Base-by-base conservation (phyloP, 2,113 vertebrate species). In the Marmota flaviventris region DNA sequence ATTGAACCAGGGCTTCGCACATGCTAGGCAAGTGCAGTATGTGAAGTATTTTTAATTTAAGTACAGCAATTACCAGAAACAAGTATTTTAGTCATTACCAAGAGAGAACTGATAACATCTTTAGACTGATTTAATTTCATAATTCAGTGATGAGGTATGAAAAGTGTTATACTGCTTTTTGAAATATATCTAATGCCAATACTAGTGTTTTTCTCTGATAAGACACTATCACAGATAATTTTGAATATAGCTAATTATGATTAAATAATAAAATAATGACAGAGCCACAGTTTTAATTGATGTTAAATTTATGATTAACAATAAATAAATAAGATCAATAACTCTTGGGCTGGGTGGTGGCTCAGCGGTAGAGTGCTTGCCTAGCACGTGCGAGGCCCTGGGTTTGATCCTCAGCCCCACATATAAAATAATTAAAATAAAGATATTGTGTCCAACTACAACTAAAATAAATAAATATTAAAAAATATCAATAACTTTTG, bases 111-210 rank as follows among this genome's bases (percentile, higher is more conserved):
- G 20, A 20, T 70, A 67, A n/a, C 25, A 83, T 86, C 53, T 48
- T 91, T 84, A 93, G 76, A 89, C 75, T 53, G 84, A 61, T 61
- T 77, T 94, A 27, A 88, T 81, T 84, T 48, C 4, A 11, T 85
- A 22, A n/a, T 5, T 81, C 32, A 63, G 45, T 45, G 58, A 45
- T 86, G 37, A 89, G 32, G 29, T 87, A 13, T 24, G 29, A 37
- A 48, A 2, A 83, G 17, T 34, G 34, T 4, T 97, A 9, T 53
- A 77, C 65, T 82, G 12, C 65, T 90, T 90, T 90, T 87, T 53
- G 39, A 89, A 86, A 8, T 14, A 20, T 58, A 24, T 61, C 1
- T 63, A 79, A 81, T 20, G 45, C 27, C 22, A 48, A 48, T 70
- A 73, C 22, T 77, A 90, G 39, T 29, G 63, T 85, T 92, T 53